Base-by-base conservation (phyloP, 2,113 vertebrate species). In the Phaethornis superciliosus region DNA sequence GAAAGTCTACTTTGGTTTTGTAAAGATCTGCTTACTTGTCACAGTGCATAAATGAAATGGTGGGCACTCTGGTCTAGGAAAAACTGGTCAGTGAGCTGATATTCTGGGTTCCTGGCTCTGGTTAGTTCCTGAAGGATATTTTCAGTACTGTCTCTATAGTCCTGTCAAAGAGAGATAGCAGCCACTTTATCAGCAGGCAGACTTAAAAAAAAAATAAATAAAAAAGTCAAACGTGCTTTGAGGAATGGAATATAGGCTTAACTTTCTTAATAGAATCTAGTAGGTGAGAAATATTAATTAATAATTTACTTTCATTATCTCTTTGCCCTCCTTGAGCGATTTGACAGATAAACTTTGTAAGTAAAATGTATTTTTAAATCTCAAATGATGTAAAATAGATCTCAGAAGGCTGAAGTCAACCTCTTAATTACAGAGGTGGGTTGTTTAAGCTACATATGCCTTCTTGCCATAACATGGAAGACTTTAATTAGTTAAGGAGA, bases 391-490 rank as follows among this genome's bases (percentile, higher is more conserved):
- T 78, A 58, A 90, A 93, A 91, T 47, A 12, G 37, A 95, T 80
- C 89, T 94, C 91, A 68, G 82, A 95, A 90, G 69, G 82, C 81
- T 80, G 10, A 88, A 90, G 87, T 44, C 82, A 90, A 83, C 60
- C 79, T 93, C 93, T 85, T 93, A 96, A 88, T 91, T 90, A 88
- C 4, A 77, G 76, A 93, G 89, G 91, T 71, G 90, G 54, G 82
- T 86, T 94, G 85, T 52, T 93, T 78, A 94, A 94, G 94, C 93
- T 95, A 74, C 85, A 78, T 49, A 6, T 54, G 82, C 80, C 85
- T 78, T 54, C 91, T 86, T 71, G 80, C 68, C 44, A 7, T 69
- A 52, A 81, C 72, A 37, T 51, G 93, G 95, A 97, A 97, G 96
- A 95, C 93, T 89, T 91, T 81, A 90, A 82, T 88, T 85, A 91